Evolutionary conservation across 2,888 invertebrate species (phyloP).

Genomic region (Pyralis farinalis): DNA sequence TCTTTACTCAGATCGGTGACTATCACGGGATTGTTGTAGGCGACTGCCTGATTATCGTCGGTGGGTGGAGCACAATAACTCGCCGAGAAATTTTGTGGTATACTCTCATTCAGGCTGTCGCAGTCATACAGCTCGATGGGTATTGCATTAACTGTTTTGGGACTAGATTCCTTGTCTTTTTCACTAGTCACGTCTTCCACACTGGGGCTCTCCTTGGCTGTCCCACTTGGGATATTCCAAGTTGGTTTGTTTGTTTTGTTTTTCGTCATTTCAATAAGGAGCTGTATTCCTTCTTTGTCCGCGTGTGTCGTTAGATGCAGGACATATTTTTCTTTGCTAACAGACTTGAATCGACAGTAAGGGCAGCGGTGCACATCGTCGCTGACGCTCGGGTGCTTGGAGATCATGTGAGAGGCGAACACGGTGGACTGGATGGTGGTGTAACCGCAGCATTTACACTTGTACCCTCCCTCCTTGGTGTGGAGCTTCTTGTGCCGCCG

Average conservation of each 20-base stretch:
- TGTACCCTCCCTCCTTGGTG: slow-evolving; percentile 87
- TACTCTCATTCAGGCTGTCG: slow-evolving; percentile 59
- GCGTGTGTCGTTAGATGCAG: slow-evolving; percentile 77
- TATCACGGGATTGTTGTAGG: slow-evolving; percentile 42
- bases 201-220: slow-evolving; percentile 31
- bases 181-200: slow-evolving; percentile 32
- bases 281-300: slow-evolving; percentile 63
- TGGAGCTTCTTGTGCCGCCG: slow-evolving; percentile 90
- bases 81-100: slow-evolving; percentile 56
- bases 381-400: slow-evolving; percentile 87
- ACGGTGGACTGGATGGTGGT: slow-evolving; percentile 90
- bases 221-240: slow-evolving; percentile 68
- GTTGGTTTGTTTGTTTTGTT: slow-evolving; percentile 50
- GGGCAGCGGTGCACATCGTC: slow-evolving; percentile 82
- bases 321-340: slow-evolving; percentile 83
- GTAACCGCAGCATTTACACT: slow-evolving; percentile 89
- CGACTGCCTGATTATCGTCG: slow-evolving; percentile 36
- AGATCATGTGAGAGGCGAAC: slow-evolving; percentile 88
- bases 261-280: slow-evolving; percentile 56
- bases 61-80: slow-evolving; percentile 44
- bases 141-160: slow-evolving; percentile 51
- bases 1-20: slow-evolving; percentile 64
- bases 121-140: slow-evolving; percentile 70
- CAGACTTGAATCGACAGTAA: slow-evolving; percentile 82
- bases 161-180: slow-evolving; percentile 34